Evolutionary conservation across 2,113 vertebrate species (phyloP).

Genomic region (Strigops habroptila): DNA sequence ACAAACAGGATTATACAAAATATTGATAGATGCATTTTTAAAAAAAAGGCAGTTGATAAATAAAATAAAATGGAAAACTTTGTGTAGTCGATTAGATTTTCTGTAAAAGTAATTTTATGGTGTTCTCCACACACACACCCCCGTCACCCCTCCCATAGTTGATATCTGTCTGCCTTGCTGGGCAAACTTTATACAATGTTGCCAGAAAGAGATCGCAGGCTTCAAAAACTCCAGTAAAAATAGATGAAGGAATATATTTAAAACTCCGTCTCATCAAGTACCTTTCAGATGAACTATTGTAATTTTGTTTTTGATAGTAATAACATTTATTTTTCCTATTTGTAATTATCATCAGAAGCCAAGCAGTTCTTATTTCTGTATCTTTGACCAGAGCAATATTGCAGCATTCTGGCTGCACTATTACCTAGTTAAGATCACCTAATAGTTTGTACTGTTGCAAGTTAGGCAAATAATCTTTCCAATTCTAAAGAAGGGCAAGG

Average conservation of each 20-base stretch:
- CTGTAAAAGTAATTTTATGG: not conserved
- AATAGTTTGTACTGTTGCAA: not conserved
- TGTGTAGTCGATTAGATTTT: not conserved
- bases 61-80: not conserved
- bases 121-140: accelerated
- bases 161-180: not conserved
- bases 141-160: not conserved
- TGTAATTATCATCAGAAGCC: not conserved
- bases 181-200: not conserved
- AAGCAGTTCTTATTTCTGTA: not conserved
- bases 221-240: not conserved
- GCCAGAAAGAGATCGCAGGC: not conserved
- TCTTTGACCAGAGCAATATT: not conserved
- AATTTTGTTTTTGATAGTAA: accelerated
- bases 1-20: not conserved
- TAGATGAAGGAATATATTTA: not conserved
- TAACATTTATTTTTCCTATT: not conserved
- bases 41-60: not conserved
- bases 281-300: not conserved
- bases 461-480: not conserved
- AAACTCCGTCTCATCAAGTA: not conserved
- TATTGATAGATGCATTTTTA: not conserved
- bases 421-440: not conserved
- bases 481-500: not conserved
- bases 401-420: not conserved